A percentile compares a stretch with the other conserved stretches of the same genome.
phyloP scores from a whole-genome alignment of 1,140 invertebrate genomes.

The Thaumatotibia leucotreta region DNA sequence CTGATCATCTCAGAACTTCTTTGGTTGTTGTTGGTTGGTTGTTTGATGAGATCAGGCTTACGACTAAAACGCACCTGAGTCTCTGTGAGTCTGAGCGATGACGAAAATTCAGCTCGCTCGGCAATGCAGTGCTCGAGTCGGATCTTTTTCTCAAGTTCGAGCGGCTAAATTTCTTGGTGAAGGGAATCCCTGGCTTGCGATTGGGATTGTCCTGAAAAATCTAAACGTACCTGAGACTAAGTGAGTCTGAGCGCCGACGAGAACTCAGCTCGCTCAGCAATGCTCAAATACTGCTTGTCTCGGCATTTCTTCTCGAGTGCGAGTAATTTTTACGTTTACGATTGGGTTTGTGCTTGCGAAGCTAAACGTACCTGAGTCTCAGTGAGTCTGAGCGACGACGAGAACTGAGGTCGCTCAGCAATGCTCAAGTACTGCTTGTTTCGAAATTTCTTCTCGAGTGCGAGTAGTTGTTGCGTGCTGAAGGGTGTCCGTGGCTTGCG shows the following conservation, averaged over 20 bases:
- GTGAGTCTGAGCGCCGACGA: slow-evolving; percentile 95
- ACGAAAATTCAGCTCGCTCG: slow-evolving; percentile 96
- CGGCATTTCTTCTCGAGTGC: slow-evolving; percentile 76
- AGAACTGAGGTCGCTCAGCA: slow-evolving; percentile 97
- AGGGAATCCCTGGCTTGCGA: slow-evolving; percentile 96
- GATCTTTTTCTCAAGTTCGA: slow-evolving; percentile 97
- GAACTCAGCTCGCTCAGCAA: slow-evolving; percentile 97
- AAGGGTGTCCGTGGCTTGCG: slow-evolving; percentile 98
- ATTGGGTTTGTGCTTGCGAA: too few relatives aligned
- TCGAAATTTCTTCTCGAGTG: slow-evolving; percentile 96
- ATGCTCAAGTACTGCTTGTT: slow-evolving; percentile 98
- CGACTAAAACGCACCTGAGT: too few relatives aligned
- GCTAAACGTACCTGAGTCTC: slow-evolving; percentile 85
- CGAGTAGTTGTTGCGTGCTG: slow-evolving; percentile 95
- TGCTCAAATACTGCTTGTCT: slow-evolving; percentile 80
- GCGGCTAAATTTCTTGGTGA: slow-evolving; percentile 96
- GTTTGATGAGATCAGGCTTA: too few relatives aligned
- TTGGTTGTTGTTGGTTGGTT: too few relatives aligned
- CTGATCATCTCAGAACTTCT: too few relatives aligned
- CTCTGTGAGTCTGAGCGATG: slow-evolving; percentile 95
- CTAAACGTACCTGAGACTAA: too few relatives aligned
- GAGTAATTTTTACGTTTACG: too few relatives aligned
- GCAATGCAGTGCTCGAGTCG: slow-evolving; percentile 96
- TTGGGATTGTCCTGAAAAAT: slow-evolving; percentile 97
- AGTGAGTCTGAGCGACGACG: slow-evolving; percentile 93